Evolutionary conservation across 2,888 invertebrate genomes (phyloP), one percentile per base, ranked within the genome.

Genomic region (Aphidius colemani): DNA sequence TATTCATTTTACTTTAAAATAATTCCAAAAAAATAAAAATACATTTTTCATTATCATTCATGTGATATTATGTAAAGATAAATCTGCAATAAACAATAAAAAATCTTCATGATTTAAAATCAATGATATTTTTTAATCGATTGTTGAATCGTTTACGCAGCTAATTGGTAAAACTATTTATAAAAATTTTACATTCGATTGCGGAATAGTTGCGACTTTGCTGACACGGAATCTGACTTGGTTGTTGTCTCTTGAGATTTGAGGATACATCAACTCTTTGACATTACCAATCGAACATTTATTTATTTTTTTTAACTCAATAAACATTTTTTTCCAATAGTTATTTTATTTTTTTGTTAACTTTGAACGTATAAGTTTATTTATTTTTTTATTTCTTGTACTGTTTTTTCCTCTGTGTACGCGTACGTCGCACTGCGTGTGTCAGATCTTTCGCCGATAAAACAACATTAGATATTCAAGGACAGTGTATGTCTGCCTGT

Each of bases 401-500:
- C 40, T 61, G 18, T 55, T 43, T 60, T 51, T 41, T 61, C 46
- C 5, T 7, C 13, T 65, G 46, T 60, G 13, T 56, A 41, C 56
- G n/a, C n/a, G 10, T 39, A 30, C 40, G 51, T 51, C 45, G 53
- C 57, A 48, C 65, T 58, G 61, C 58, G 61, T 58, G 61, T 65
- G 61, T 65, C 58, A 57, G 66, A 69, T 69, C 61, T 59, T 65
- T 66, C 53, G 57, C 62, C 67, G 65, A 69, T 61, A 69, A 56
- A 61, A 58, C 30, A 65, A 41, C 63, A 66, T 69, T 71, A 64
- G 66, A 61, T 59, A 68, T 73, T 71, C 74, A 74, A 74, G 73
- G 72, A 72, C 71, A 66, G 57, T 62, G 61, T 13, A 53, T 46
- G 53, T 50, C 13, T 51, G 30, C 30, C 30, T 30, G 30, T 30